Evolutionary conservation across 2,888 invertebrate species (phyloP).

Genomic region (Platypus cylindrus): DNA sequence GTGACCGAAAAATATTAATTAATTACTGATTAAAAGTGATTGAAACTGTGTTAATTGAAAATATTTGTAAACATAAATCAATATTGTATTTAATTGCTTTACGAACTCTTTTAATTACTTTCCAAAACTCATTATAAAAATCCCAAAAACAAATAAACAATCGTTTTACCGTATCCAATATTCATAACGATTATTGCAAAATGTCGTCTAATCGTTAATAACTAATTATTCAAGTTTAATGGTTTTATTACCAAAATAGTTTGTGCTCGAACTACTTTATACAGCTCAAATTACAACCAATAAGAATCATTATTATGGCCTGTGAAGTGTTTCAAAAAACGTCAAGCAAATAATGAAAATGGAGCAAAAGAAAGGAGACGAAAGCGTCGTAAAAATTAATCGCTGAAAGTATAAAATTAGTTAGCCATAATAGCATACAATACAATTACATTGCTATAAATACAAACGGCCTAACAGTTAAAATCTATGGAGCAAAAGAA

Average conservation of each 20-base stretch:
- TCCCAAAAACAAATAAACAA: no score
- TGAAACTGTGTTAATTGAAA: no score
- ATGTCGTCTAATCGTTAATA: conserved; percentile 6
- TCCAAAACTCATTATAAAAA: no score
- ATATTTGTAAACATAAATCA: no score
- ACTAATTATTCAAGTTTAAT: conserved; percentile 16
- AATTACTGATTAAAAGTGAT: no score
- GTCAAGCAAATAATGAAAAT: no score
- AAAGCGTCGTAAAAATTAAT: conserved; percentile 31
- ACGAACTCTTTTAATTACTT: no score
- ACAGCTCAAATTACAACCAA: conserved; percentile 14
- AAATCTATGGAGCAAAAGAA: conserved; percentile 14
- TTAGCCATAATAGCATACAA: conserved; percentile 23
- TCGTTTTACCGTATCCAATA: no score
- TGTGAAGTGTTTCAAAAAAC: conserved; percentile 16
- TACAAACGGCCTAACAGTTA: conserved; percentile 21
- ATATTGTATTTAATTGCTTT: no score
- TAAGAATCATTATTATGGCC: conserved; percentile 15
- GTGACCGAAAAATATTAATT: no score
- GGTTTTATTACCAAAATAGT: conserved; percentile 16
- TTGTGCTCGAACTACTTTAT: no score
- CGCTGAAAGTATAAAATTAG: conserved; percentile 29
- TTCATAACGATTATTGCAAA: conserved; percentile 4
- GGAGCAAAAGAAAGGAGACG: conserved; percentile 16
- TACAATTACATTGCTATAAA: conserved; percentile 29